Evolutionary conservation across 2,888 invertebrate species (phyloP), one percentile per base, ranked within the genome.

Genomic region (Tachina lurida): DNA sequence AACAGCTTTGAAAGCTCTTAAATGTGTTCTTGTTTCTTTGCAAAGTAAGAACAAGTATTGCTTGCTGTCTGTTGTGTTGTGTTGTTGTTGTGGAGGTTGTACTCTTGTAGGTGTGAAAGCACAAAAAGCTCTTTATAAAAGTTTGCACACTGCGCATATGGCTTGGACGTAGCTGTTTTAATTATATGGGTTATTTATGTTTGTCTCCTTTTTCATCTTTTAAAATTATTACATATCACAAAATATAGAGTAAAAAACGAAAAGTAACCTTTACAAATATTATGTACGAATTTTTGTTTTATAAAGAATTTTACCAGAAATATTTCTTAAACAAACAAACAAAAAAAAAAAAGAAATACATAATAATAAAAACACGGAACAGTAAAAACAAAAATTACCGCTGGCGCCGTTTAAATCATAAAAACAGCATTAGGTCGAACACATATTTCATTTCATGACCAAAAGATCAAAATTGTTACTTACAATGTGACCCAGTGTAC

Each of bases 321-420:
- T n/a, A 45, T 45, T 56, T 71, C 10, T 12, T 67, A 7, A 45
- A 5, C 13, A 41, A 49, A 17, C 22, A 17, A 52, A 52, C 8
- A n/a, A 54, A 31, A 49, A 56, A 52, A 12, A n/a, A 54, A 31
- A 49, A 56, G 56, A 17, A 12, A 45, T 13, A 10, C 47, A 47
- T 22, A 75, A 73, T 22, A 54, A 56, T 31, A 49, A 75, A 75
- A 68, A n/a, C 41, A 60, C 17, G 15, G 12, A 79, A 76, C 63
- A 76, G 79, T 76, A 68, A 83, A 75, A 67, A 31, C 31, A 79
- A 77, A n/a, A 3, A 60, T 68, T 56, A 71, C 71, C 83, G 71
- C 76, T 86, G 86, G 86, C 86, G 86, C 86, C 86, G 80, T 67
- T 73, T 67, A 62, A 73, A 62, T 76, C 83, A 80, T 86, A 86